phyloP scores from a whole-genome alignment of 2,888 invertebrate genomes.

The Rotaria macrura region DNA sequence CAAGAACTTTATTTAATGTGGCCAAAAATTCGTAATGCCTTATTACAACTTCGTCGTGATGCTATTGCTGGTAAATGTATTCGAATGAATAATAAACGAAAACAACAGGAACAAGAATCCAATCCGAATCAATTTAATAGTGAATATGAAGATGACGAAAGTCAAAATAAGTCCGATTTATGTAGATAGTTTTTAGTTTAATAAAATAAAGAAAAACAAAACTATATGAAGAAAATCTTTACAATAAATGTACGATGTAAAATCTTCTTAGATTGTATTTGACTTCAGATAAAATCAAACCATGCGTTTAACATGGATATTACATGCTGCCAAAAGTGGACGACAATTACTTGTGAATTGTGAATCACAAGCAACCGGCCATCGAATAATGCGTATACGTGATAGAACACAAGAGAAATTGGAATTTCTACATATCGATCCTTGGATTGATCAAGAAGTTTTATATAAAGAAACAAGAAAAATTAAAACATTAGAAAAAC shows the following conservation, averaged over 20 bases:
- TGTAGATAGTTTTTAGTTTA: not conserved
- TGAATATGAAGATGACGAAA: not conserved
- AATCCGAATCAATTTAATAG: not conserved
- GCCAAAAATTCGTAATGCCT: not conserved
- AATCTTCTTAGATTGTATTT: not conserved
- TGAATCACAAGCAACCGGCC: slow-evolving; percentile 29
- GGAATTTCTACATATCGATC: slow-evolving; percentile 32
- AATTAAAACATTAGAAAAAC: slow-evolving; percentile 32
- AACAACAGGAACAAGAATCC: not conserved
- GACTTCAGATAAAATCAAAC: not conserved
- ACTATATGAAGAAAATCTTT: not conserved
- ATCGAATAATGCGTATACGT: slow-evolving; percentile 27
- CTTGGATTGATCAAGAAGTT: slow-evolving; percentile 28
- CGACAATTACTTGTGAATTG: slow-evolving; percentile 30
- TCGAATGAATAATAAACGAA: not conserved
- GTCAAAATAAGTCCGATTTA: not conserved
- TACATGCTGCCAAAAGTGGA: slow-evolving; percentile 22
- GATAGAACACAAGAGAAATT: slow-evolving; percentile 26
- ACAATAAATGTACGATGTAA: not conserved
- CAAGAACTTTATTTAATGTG: not conserved
- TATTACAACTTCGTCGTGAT: not conserved
- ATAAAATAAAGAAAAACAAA: not conserved
- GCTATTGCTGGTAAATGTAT: slow-evolving; percentile 17
- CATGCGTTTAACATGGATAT: slow-evolving; percentile 1
- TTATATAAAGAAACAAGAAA: slow-evolving; percentile 33